Conservation (phyloP, 2,113 vertebrate genomes). For the Collichthys lucidus region DNA sequence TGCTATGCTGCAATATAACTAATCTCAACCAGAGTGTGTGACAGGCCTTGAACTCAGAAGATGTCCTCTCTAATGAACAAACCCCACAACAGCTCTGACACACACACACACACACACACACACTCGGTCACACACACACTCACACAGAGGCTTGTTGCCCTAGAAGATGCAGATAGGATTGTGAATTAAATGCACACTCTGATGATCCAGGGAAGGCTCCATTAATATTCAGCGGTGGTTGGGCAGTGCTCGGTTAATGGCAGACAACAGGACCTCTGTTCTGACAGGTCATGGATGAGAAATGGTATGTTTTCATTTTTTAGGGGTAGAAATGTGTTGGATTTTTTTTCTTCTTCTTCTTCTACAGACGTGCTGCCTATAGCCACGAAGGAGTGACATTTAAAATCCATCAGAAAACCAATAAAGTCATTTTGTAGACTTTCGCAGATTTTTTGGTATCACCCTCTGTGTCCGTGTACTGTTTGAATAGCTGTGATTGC, state of each 20-base stretch:
- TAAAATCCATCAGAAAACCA: slow-evolving; percentile 74
- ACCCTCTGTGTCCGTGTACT: slow-evolving; percentile 22
- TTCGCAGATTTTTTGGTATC: slow-evolving; percentile 62
- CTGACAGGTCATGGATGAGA: slow-evolving; percentile 80
- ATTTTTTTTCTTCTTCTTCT: background rate
- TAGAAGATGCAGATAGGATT: slow-evolving; percentile 76
- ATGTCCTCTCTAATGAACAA: slow-evolving; percentile 64
- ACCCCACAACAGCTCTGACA: slow-evolving; percentile 50
- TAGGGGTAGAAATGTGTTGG: slow-evolving; percentile 25
- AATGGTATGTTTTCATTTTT: slow-evolving; percentile 72
- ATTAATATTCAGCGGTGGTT: slow-evolving; percentile 86
- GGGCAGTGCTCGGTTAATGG: slow-evolving; percentile 81
- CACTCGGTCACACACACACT: background rate
- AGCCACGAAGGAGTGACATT: slow-evolving; percentile 71
- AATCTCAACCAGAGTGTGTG: slow-evolving; percentile 51
- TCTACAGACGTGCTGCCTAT: slow-evolving; percentile 22
- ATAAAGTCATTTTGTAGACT: slow-evolving; percentile 67
- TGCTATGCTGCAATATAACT: slow-evolving; percentile 52
- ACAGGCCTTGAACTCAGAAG: slow-evolving; percentile 65
- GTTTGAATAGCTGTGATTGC: slow-evolving; percentile 57
- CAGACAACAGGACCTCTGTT: slow-evolving; percentile 87
- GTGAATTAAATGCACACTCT: slow-evolving; percentile 77
- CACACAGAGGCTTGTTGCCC: slow-evolving; percentile 49
- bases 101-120: slow-evolving; percentile 35
- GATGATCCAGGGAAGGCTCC: slow-evolving; percentile 77